Evolutionary conservation across 2,888 invertebrate genomes (phyloP).

Genomic region (Melangyna quadrimaculata): DNA sequence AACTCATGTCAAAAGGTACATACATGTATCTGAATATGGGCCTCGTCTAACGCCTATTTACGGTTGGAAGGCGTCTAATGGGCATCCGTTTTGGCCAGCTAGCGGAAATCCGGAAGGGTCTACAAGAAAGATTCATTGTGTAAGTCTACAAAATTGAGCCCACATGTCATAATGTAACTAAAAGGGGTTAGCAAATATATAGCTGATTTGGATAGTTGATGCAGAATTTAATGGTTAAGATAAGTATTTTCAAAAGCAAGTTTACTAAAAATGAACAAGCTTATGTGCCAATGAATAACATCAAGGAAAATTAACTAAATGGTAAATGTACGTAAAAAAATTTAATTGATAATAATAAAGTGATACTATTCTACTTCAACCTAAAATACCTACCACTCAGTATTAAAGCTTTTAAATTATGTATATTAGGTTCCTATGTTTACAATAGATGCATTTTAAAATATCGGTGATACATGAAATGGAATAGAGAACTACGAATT

Average conservation of each 20-base stretch:
- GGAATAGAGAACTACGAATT: too few species aligned
- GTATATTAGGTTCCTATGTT: too few species aligned
- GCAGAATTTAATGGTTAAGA: background rate
- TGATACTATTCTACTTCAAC: too few species aligned
- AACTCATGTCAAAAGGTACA: constrained; percentile 15
- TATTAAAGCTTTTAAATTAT: too few species aligned
- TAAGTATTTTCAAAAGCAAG: background rate
- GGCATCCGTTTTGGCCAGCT: constrained; percentile 64
- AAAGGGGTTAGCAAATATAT: background rate
- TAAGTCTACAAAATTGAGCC: constrained; percentile 4
- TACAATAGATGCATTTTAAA: too few species aligned
- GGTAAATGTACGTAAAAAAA: too few species aligned
- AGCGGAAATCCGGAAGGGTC: constrained; percentile 64
- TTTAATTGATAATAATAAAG: too few species aligned
- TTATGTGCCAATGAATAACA: background rate
- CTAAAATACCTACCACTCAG: too few species aligned
- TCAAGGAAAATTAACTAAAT: too few species aligned
- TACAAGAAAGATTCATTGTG: constrained; percentile 46
- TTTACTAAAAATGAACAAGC: background rate
- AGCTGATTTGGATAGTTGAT: background rate
- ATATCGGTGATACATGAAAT: too few species aligned
- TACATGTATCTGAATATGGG: constrained; percentile 52
- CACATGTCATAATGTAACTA: background rate
- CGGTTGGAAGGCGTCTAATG: constrained; percentile 67
- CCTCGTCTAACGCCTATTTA: constrained; percentile 55